Conservation (phyloP, 2,113 vertebrate species). For the Madoqua kirkii region DNA sequence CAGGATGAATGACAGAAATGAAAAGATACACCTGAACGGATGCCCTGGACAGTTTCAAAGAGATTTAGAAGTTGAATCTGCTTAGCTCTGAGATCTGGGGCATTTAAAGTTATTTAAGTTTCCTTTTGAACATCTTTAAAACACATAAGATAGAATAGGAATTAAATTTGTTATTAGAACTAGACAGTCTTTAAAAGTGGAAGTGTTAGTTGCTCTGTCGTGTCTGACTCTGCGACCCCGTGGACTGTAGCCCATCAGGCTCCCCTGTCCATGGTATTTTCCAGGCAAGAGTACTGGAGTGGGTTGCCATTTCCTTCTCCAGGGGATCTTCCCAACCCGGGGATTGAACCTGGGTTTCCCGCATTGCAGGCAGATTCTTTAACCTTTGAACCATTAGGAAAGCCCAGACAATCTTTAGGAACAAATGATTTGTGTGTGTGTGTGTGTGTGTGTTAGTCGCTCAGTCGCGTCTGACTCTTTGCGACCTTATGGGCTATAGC, state of each 20-base stretch:
- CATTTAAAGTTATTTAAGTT: conserved; percentile 7
- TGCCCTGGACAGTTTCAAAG: not conserved
- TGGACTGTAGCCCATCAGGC: not conserved
- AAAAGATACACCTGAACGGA: not conserved
- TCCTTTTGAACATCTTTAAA: conserved; percentile 6
- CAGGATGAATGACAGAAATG: not conserved
- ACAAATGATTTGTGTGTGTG: not conserved
- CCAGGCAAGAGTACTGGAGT: not conserved
- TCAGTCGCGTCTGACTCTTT: not conserved
- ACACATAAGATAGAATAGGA: not conserved
- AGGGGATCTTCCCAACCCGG: not conserved
- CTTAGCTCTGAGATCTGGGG: not conserved
- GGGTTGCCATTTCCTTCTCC: not conserved
- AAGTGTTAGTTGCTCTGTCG: not conserved
- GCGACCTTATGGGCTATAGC: not conserved
- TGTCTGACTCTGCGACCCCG: not conserved
- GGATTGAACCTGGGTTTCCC: not conserved
- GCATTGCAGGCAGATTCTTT: not conserved
- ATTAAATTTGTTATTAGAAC: not conserved
- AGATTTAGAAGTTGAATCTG: not conserved
- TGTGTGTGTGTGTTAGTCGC: not conserved
- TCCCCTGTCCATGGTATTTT: not conserved
- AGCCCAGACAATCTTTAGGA: not conserved
- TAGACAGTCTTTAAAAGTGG: not conserved
- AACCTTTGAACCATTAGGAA: not conserved